These are phyloP conservation scores for Perognathus longimembris DNA, from an alignment of 2,113 vertebrate species.

Conservation along the genomic window DNA sequence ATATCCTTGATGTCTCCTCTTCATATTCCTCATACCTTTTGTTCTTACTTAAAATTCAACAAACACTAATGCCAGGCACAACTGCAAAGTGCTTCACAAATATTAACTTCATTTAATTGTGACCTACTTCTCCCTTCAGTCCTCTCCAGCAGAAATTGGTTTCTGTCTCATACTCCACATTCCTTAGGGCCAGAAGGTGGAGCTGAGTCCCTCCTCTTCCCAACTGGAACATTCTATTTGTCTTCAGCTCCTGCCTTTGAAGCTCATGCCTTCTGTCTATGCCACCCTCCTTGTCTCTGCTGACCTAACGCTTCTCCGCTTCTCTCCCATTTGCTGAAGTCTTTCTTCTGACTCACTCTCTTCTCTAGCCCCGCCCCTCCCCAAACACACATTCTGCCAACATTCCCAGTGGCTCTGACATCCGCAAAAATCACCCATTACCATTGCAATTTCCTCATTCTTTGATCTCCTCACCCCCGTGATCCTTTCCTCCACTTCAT, in stretches of 20 bases:
- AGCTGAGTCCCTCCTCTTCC: not conserved
- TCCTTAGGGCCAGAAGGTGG: conserved; percentile 70
- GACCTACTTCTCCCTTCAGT: conserved; percentile 53
- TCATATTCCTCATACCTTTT: not conserved
- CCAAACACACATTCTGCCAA: not conserved
- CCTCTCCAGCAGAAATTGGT: conserved; percentile 48
- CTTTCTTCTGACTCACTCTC: conserved; percentile 24
- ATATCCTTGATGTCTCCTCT: not conserved
- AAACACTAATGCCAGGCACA: conserved; percentile 5
- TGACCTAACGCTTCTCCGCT: conserved; percentile 6
- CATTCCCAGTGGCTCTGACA: not conserved
- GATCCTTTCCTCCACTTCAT: not conserved
- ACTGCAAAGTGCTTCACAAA: conserved; percentile 63
- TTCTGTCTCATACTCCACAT: conserved; percentile 72
- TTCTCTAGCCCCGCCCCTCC: not conserved
- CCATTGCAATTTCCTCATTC: conserved; percentile 12
- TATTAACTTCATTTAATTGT: conserved; percentile 64
- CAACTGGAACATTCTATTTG: conserved; percentile 34
- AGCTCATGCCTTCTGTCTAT: conserved; percentile 27
- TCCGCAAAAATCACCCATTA: not conserved
- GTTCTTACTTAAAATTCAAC: conserved; percentile 58
- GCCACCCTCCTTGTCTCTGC: not conserved
- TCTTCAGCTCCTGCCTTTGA: conserved; percentile 11
- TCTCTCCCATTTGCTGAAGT: not conserved
- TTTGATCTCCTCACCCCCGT: not conserved